Evolutionary conservation across 2,888 invertebrate species (phyloP).

Genomic region (Orthosia gothica): DNA sequence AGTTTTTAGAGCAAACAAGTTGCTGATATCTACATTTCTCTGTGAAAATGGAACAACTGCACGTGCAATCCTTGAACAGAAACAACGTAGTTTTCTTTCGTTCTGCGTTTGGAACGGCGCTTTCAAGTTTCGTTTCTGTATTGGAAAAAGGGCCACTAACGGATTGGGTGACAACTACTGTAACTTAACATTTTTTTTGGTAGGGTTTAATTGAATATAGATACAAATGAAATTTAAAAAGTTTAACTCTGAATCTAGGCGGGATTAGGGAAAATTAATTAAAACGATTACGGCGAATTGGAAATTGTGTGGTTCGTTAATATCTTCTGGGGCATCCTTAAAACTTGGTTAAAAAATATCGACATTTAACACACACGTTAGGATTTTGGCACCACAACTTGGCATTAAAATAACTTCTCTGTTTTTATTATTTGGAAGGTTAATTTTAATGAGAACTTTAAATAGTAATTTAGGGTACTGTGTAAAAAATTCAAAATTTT

Average conservation of each 20-base stretch:
- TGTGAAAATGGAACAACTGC: neutral
- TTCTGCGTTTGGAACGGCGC: neutral
- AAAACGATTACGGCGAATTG: neutral
- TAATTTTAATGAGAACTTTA: neutral
- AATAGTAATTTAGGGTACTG: neutral
- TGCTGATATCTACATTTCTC: neutral
- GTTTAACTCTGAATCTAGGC: neutral
- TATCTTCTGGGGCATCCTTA: neutral
- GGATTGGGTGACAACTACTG: neutral
- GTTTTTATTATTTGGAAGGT: neutral
- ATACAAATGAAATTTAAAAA: neutral
- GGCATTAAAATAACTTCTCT: too few species aligned
- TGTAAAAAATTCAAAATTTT: neutral
- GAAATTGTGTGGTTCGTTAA: neutral
- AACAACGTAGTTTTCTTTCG: neutral
- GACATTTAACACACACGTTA: neutral
- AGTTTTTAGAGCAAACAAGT: neutral
- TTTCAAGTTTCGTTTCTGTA: neutral
- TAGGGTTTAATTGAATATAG: neutral
- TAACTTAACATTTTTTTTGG: neutral
- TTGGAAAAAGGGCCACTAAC: neutral
- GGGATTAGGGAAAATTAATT: neutral
- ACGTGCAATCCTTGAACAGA: neutral
- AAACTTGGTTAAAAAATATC: neutral
- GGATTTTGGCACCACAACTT: too few species aligned